Base-by-base conservation (phyloP, 2,888 invertebrate species). In the Agonopterix heracliana region DNA sequence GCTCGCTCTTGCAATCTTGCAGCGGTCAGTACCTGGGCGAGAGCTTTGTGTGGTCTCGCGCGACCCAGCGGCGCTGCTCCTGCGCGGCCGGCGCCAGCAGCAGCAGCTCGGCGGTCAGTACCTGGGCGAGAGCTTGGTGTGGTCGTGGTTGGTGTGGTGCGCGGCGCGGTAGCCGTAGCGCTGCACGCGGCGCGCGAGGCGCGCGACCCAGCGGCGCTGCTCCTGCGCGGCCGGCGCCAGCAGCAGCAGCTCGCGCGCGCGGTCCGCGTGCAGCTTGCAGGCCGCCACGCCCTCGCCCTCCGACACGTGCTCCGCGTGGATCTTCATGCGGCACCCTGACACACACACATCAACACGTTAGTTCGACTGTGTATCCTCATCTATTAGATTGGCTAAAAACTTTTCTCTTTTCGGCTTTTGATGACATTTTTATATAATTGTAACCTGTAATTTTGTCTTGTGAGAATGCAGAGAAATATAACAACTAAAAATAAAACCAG, bases 221-320 rank as follows among this genome's bases (percentile, higher is more conserved):
- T 96, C 96, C 60, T 96, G 96, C 54, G 92, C 91, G 57, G 93
- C 93, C 48, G 93, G 90, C 53, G 98, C 98, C 74, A 98, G 90
- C 66, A 98, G 90, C 63, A 99, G 90, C 83, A 99, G 90, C 86
- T 99, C 98, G 74, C 98, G 96, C 71, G 98, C 98, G 56, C 97
- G 96, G 90, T 98, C 98, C 68, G 96, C 96, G 83, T 97, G 97
- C 60, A 98, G 92, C 90, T 98, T 98, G 90, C 98, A 99, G 44
- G 98, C 98, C 57, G 96, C 96, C 74, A 98, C 93, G 78, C 96
- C 96, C 75, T 94, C 94, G 63, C 89, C 89, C 62, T 92, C 90
- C 67, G 95, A 94, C 78, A 96, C 92, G 91, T 99, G 99, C 77
- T 99, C 98, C 81, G 96, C 96, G 88, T 99, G 99, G 72, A 99